Conservation (phyloP, 2,888 invertebrate genomes). For the Orthosia gothica region DNA sequence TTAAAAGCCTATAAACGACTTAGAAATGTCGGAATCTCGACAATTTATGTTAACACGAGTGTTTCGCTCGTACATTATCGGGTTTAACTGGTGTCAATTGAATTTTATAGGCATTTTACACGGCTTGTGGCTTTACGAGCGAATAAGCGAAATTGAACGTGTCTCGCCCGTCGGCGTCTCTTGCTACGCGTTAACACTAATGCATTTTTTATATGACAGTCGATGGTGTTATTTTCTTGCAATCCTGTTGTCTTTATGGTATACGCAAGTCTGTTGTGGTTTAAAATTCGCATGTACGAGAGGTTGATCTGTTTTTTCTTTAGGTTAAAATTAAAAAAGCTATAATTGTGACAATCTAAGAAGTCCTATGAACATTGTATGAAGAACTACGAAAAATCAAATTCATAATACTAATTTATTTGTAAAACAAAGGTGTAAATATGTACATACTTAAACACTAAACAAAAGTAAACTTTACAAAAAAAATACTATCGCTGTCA, state of each 20-base stretch:
- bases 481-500: no score
- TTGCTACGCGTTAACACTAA: slow-evolving; percentile 56
- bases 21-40: slow-evolving; percentile 66
- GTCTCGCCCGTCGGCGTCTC: slow-evolving; percentile 58
- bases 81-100: slow-evolving; percentile 85
- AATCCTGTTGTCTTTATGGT: slow-evolving; percentile 48
- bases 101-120: slow-evolving; percentile 87
- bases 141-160: slow-evolving; percentile 81
- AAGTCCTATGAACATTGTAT: no score
- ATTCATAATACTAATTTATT: no score
- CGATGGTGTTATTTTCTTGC: slow-evolving; percentile 64
- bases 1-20: slow-evolving; percentile 51
- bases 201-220: slow-evolving; percentile 66
- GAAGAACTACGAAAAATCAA: no score
- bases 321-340: no score
- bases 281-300: slow-evolving; percentile 16
- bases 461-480: no score
- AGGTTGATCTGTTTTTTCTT: slow-evolving; percentile 1
- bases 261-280: slow-evolving; percentile 27
- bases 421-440: no score
- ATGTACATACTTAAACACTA: no score
- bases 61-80: slow-evolving; percentile 76
- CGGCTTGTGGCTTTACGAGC: slow-evolving; percentile 84
- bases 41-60: slow-evolving; percentile 76
- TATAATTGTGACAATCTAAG: no score